phyloP scores from a whole-genome alignment of 2,888 invertebrate genomes.

The Morpho deidamia region DNA sequence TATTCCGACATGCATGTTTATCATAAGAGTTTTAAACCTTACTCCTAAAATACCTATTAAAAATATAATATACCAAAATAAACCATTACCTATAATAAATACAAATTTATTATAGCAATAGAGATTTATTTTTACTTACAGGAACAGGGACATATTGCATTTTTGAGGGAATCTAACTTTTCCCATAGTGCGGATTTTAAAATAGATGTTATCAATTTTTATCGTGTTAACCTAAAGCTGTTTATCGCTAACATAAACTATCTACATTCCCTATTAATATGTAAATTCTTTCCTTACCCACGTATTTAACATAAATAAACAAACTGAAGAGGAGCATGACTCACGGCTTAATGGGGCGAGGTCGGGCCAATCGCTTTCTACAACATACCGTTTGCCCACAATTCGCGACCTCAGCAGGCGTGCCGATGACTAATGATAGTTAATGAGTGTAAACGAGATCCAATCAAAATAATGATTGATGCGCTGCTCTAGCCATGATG shows the following conservation, averaged over 20 bases:
- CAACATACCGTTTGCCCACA: slow-evolving; percentile 6
- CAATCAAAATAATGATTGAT: slow-evolving; percentile 2
- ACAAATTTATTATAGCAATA: no score
- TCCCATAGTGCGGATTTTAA: no score
- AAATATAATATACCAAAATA: no score
- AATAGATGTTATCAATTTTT: not conserved
- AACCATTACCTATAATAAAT: no score
- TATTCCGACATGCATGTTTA: no score
- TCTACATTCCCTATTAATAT: not conserved
- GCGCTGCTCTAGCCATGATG: not conserved
- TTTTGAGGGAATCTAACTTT: no score
- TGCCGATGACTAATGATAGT: slow-evolving; percentile 16
- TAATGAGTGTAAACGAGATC: not conserved
- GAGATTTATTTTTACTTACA: no score
- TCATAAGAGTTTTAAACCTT: no score
- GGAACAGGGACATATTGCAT: no score
- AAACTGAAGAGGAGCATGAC: slow-evolving; percentile 24
- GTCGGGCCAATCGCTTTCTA: slow-evolving; percentile 12
- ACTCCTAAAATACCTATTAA: no score
- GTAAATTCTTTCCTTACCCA: slow-evolving; percentile 18
- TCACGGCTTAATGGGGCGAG: slow-evolving; percentile 14
- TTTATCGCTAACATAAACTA: not conserved
- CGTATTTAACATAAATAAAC: slow-evolving; percentile 27
- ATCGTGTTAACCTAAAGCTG: not conserved
- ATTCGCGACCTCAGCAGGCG: slow-evolving; percentile 16